Evolutionary conservation across 2,797 vertebrate genomes (phyloP), one percentile per base, ranked within the genome.

Genomic region (Falco berigora): DNA sequence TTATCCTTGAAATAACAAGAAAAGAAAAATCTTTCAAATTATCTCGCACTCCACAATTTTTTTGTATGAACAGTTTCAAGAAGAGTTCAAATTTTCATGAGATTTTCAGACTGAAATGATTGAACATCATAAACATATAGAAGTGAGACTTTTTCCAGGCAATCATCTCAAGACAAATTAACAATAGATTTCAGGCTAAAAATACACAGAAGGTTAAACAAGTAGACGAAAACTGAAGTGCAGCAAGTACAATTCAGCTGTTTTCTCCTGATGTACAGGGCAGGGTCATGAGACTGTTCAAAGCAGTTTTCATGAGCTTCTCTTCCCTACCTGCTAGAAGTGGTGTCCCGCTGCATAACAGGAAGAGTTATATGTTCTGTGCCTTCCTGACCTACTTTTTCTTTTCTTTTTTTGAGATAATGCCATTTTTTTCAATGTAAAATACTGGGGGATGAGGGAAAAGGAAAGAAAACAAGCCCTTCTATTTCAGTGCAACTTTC

Each of bases 301-400:
- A n/a, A 73, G 68, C 22, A 10, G 12, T 72, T 83, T n/a, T 28
- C 20, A 27, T 7, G 21, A 49, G 19, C 36, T 93, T 92, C 32
- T 88, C 34, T 46, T 79, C 42, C 59, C 7, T 4, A 15, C 3
- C 77, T 87, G 44, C 73, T 67, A 36, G 44, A 67, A 81, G 24
- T 0, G 0, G 16, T 47, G 49, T 30, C 86, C 47, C 0, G 1
- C 58, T 56, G 40, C 40, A 61, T 36, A 80, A 44, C 8, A 83
- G 27, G 30, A 64, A 56, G 8, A 47, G 19, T 64, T 46, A 36
- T 21, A n/a, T 0, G 1, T 66, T 44, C 34, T 19, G 4, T 6
- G 1, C 74, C 55, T 73, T 91, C 73, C 55, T 56, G 55, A 79
- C 44, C 34, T 66, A 58, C 3, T 49, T 75, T 34, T 14, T 12